Base-by-base conservation (phyloP, 2,797 vertebrate species). In the Florisuga fusca region DNA sequence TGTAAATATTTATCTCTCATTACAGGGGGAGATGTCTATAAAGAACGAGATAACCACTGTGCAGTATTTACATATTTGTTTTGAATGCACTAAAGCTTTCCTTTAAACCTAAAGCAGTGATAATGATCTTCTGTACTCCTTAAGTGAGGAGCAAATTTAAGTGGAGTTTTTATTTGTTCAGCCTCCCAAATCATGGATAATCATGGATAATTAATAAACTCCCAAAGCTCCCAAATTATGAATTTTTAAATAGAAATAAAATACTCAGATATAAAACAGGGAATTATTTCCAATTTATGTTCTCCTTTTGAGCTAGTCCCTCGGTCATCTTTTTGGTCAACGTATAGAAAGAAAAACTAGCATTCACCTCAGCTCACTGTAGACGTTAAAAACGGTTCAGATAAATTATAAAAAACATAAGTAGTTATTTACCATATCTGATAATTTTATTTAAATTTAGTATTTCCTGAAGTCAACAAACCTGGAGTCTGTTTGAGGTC, bases 1-100 rank as follows among this genome's bases (percentile, higher is more conserved):
- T 74, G 45, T 48, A 93, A 95, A 84, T 90, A 88, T 91, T 91
- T 88, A 31, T 43, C 33, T 82, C 25, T 41, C 63, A 55, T 81
- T 84, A 59, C 27, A 61, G 31, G 15, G 20, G 6, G 4, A 84
- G 46, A 62, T 54, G 19, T 77, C 29, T 80, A 27, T 33, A 77
- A 84, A 74, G 53, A 82, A 43, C 25, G 80, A 50, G 33, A 36
- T 45, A 87, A 78, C n/a, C 15, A 46, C 23, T 46, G 13, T 57
- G 11, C 5, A 57, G 17, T 77, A 33, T 84, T 87, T 51, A 64
- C 23, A 18, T 74, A 54, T 87, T 87, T 90, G 38, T 85, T 88
- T 86, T 50, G 69, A 78, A 78, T 26, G 21, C 8, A 74, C 64
- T 29, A 55, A 66, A 7, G 3, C 19, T 84, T 90, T 69, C 36